Base-by-base conservation (phyloP, 2,888 invertebrate species). In the Pilophorus perplexus region DNA sequence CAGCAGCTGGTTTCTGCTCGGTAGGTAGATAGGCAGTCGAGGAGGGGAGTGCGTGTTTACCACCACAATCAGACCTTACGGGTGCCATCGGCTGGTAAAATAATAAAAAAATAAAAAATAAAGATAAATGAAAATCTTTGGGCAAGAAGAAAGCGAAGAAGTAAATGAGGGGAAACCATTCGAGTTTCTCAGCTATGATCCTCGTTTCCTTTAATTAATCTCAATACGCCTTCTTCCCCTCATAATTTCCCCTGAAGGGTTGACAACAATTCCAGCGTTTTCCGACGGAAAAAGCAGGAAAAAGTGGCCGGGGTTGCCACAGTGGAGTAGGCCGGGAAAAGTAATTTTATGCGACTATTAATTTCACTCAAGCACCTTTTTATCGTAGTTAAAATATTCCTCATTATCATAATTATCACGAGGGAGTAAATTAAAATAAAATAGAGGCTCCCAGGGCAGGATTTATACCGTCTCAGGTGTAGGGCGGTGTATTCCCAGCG, bases 301-400 rank as follows among this genome's bases (percentile, higher is more conserved):
- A 3, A 25, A 54, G 54, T 14, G 54, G 33, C 54, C n/a, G 4
- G 10, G 28, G 6, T 16, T 16, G 16, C 25, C n/a, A 22, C 6
- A 18, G 8, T n/a, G 6, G 3, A 23, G 27, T n/a, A 59, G 42
- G 27, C 33, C 8, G 42, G 4, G 42, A 25, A 20, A 23, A 10
- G 59, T 46, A 46, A 62, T 62, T 62, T 62, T 46, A 62, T 18
- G 46, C 27, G 62, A 62, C 62, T 44, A 62, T 62, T 46, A 62
- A 62, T 62, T 62, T 28, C 46, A 62, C 8, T 62, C 48, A 62
- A 62, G 62, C 62, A 62, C 62, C 62, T 62, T 48, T 62, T 62
- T 62, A 62, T 62, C 62, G 62, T 27, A 44, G 28, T 48, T 20
- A 27, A 46, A 62, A 62, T 62, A 62, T 62, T 48, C 62, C 48